phyloP scores from a whole-genome alignment of 2,797 vertebrate species.

The Smutsia gigantea region DNA sequence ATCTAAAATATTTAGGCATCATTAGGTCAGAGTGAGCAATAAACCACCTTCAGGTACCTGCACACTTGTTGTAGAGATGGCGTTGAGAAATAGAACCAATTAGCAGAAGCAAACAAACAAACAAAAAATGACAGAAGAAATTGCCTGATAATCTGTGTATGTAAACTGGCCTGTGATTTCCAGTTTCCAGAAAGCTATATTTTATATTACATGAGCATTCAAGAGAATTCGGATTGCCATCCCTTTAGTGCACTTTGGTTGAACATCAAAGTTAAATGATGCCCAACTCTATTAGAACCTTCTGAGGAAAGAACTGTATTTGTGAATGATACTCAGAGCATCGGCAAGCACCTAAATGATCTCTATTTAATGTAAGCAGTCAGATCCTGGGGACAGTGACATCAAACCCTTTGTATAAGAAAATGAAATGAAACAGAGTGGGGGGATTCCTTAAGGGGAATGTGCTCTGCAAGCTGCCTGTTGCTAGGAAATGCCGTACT shows the following conservation, averaged over 20 bases:
- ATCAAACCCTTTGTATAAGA: neutral
- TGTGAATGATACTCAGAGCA: neutral
- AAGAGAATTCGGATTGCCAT: neutral
- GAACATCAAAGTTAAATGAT: neutral
- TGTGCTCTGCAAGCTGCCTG: neutral
- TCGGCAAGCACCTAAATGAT: neutral
- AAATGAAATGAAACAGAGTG: neutral
- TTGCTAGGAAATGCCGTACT: constrained; percentile 42
- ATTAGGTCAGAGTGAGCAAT: neutral
- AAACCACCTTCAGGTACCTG: neutral
- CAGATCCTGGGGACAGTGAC: neutral
- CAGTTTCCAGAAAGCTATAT: neutral
- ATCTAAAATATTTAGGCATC: constrained; percentile 44
- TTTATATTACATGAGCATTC: neutral
- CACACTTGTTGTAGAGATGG: neutral
- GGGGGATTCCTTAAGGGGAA: neutral
- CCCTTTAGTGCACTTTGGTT: neutral
- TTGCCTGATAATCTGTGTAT: neutral
- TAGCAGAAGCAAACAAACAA: neutral
- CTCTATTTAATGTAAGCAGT: neutral
- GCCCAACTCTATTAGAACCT: neutral
- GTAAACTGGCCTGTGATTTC: neutral
- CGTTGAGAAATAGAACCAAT: neutral
- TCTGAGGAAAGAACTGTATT: neutral
- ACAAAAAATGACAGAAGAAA: neutral